Evolutionary conservation across 2,888 invertebrate species (phyloP).

Genomic region (Brachyptera putata): DNA sequence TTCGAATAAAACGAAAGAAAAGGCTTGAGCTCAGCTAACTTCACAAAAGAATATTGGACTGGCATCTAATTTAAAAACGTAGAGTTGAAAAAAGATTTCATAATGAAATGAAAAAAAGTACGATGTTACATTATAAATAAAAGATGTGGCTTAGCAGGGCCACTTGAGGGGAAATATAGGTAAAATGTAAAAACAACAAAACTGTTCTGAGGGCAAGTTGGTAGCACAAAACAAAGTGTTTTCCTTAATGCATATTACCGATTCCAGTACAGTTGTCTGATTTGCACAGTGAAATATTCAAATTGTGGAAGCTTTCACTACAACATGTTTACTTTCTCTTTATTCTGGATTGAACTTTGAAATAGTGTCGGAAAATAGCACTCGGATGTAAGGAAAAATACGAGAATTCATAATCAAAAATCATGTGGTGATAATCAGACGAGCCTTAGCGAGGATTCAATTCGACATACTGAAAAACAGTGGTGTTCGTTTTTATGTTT

Average conservation of each 20-base stretch:
- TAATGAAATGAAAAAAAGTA: slow-evolving; percentile 8
- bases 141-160: slow-evolving; percentile 8
- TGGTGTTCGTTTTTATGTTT: too few relatives aligned
- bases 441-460: too few relatives aligned
- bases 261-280: slow-evolving; percentile 22
- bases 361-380: too few relatives aligned
- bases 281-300: slow-evolving; percentile 28
- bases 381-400: too few relatives aligned
- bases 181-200: slow-evolving; percentile 18
- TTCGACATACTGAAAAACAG: too few relatives aligned
- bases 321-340: too few relatives aligned
- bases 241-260: slow-evolving; percentile 27
- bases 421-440: too few relatives aligned
- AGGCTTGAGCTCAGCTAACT: slow-evolving; percentile 2
- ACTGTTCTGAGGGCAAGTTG: neutral
- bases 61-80: neutral
- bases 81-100: slow-evolving; percentile 15
- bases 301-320: too few relatives aligned
- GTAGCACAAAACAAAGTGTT: neutral
- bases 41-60: slow-evolving; percentile 7
- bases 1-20: too few relatives aligned
- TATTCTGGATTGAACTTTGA: too few relatives aligned
- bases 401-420: too few relatives aligned
- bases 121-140: slow-evolving; percentile 13
- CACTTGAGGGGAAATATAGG: slow-evolving; percentile 7